Evolutionary conservation across 2,113 vertebrate genomes (phyloP).

Genomic region (Thomomys bottae): DNA sequence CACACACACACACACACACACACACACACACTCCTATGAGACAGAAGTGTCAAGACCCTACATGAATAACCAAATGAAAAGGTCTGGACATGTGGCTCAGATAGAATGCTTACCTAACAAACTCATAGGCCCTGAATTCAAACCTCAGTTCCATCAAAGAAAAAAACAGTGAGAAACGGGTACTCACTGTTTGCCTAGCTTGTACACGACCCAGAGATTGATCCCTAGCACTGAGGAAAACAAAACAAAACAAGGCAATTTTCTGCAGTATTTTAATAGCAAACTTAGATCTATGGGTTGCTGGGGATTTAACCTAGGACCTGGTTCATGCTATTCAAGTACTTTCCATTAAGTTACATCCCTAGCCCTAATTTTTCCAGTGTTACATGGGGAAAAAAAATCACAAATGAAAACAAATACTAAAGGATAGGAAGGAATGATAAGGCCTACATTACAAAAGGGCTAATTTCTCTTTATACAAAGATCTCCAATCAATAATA

Average conservation of each 20-base stretch:
- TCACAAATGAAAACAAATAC: background rate
- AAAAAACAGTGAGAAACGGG: too few species aligned
- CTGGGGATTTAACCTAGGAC: background rate
- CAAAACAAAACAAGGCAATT: background rate
- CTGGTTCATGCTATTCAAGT: background rate
- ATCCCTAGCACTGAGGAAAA: background rate
- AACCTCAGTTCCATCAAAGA: too few species aligned
- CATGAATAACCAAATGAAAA: too few species aligned
- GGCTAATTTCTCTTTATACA: background rate
- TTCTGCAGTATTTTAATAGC: background rate
- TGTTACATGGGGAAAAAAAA: background rate
- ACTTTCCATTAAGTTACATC: background rate
- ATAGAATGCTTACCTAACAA: too few species aligned
- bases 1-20: too few species aligned
- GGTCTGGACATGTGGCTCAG: too few species aligned
- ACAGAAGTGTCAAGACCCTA: too few species aligned
- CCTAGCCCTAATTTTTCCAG: background rate
- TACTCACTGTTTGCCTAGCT: background rate
- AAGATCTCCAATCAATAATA: constrained; percentile 22
- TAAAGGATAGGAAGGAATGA: background rate
- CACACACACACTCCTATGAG: too few species aligned
- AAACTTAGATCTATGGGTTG: background rate
- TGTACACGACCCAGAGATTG: background rate
- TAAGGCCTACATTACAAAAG: background rate
- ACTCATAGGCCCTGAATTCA: too few species aligned